A percentile compares a stretch with the other conserved stretches of the same genome.
Evolutionary conservation across 2,888 invertebrate species (phyloP).

Genomic region (Papilio gigon): DNA sequence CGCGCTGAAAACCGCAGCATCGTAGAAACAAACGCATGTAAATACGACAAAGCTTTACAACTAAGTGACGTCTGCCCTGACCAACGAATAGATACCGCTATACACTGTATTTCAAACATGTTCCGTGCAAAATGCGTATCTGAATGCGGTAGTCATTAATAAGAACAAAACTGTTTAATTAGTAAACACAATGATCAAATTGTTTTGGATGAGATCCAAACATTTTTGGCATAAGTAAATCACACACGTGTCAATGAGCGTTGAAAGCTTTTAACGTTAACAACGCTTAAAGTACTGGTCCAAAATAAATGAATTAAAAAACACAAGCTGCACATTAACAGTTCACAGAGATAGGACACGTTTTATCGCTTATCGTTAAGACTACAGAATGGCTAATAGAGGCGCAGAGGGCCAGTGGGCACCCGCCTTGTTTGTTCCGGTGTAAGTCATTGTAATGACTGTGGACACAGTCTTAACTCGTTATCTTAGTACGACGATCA

Average conservation of each 20-base stretch:
- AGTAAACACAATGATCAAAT: not conserved
- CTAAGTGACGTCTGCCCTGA: constrained; percentile 54
- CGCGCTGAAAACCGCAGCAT: constrained; percentile 66
- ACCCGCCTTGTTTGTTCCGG: constrained; percentile 45
- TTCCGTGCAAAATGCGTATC: constrained; percentile 11
- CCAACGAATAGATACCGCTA: constrained; percentile 59
- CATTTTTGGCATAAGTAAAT: not conserved
- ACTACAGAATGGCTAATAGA: constrained; percentile 36
- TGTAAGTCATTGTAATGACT: constrained; percentile 30
- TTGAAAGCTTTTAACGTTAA: constrained; percentile 44
- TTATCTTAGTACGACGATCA: constrained; percentile 5
- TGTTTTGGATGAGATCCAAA: constrained; percentile 13
- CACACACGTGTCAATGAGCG: constrained; percentile 24
- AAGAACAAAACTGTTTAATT: not conserved
- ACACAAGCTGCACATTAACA: constrained; percentile 55
- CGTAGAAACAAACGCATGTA: constrained; percentile 65
- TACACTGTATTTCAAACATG: constrained; percentile 44
- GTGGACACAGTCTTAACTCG: constrained; percentile 15
- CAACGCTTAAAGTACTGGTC: constrained; percentile 55
- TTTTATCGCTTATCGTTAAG: constrained; percentile 50
- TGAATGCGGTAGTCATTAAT: no score
- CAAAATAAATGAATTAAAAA: constrained; percentile 60
- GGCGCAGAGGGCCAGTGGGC: constrained; percentile 37
- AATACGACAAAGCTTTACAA: constrained; percentile 57
- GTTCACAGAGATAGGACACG: constrained; percentile 60